phyloP scores from a whole-genome alignment of 2,797 vertebrate species.

The Anguilla marmorata region DNA sequence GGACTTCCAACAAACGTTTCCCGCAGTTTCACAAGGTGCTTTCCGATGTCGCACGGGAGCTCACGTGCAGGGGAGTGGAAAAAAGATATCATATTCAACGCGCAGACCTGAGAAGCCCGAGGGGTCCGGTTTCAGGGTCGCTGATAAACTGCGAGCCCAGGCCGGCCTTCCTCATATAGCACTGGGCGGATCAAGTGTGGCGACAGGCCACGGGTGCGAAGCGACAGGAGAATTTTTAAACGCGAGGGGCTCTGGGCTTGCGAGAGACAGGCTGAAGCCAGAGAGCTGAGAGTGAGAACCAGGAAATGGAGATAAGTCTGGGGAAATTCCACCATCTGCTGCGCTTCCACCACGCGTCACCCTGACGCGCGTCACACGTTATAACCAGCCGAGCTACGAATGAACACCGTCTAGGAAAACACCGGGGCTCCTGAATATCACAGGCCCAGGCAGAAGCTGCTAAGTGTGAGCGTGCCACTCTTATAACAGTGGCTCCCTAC shows the following conservation, averaged over 20 bases:
- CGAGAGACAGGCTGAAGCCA: not conserved
- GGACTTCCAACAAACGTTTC: constrained; percentile 58
- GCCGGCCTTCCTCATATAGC: constrained; percentile 67
- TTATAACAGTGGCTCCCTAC: not conserved
- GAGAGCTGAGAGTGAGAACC: not conserved
- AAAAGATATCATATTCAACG: constrained; percentile 67
- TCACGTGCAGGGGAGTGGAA: constrained; percentile 64
- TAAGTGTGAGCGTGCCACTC: not conserved
- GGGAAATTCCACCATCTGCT: constrained; percentile 6
- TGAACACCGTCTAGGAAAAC: not conserved
- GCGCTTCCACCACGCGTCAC: not conserved
- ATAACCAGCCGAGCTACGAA: too few relatives aligned
- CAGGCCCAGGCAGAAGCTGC: not conserved
- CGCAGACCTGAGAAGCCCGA: constrained; percentile 71
- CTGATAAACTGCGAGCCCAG: constrained; percentile 72
- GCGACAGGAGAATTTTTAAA: not conserved
- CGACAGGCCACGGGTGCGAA: constrained; percentile 26
- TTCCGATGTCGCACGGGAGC: constrained; percentile 68
- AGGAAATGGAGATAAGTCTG: not conserved
- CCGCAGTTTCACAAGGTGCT: constrained; percentile 68
- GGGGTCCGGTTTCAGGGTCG: constrained; percentile 69
- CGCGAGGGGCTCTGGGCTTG: not conserved
- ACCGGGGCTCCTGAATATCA: not conserved
- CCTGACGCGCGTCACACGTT: not conserved
- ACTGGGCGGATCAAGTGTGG: constrained; percentile 50